Evolutionary conservation across 2,797 vertebrate genomes (phyloP).

Genomic region (Melopsittacus undulatus): DNA sequence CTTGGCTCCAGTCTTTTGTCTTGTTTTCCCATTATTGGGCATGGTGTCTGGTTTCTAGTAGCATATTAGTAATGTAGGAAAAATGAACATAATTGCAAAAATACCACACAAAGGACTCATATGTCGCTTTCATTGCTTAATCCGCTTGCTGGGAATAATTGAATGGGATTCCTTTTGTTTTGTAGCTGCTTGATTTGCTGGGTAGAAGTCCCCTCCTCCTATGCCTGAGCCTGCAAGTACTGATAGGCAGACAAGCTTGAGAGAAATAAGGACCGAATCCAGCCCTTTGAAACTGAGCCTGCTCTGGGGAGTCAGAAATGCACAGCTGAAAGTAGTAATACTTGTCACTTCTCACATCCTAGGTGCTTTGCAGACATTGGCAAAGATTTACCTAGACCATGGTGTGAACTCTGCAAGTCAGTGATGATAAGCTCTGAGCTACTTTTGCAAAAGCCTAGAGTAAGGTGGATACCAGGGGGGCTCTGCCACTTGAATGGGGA

Average conservation of each 20-base stretch:
- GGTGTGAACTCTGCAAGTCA: background rate
- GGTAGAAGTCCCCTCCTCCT: conserved; percentile 21
- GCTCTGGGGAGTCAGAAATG: conserved; percentile 15
- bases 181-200: conserved; percentile 41
- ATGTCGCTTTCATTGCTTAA: conserved; percentile 59
- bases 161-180: conserved; percentile 57
- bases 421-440: background rate
- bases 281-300: conserved; percentile 40
- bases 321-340: background rate
- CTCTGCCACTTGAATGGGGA: background rate
- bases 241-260: conserved; percentile 20
- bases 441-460: background rate
- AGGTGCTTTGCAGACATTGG: background rate
- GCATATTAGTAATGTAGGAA: conserved; percentile 47
- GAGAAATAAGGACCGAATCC: background rate
- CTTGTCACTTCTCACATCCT: conserved; percentile 8
- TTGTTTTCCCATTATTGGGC: conserved; percentile 31
- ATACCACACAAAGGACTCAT: conserved; percentile 44
- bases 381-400: background rate
- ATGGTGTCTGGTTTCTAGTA: conserved; percentile 59
- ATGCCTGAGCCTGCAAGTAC: background rate
- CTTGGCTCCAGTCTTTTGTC: conserved; percentile 31
- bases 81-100: conserved; percentile 62
- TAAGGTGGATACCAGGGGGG: background rate
- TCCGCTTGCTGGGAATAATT: conserved; percentile 57